Evolutionary conservation across 2,888 invertebrate genomes (phyloP).

Genomic region (Steromphala cineraria): DNA sequence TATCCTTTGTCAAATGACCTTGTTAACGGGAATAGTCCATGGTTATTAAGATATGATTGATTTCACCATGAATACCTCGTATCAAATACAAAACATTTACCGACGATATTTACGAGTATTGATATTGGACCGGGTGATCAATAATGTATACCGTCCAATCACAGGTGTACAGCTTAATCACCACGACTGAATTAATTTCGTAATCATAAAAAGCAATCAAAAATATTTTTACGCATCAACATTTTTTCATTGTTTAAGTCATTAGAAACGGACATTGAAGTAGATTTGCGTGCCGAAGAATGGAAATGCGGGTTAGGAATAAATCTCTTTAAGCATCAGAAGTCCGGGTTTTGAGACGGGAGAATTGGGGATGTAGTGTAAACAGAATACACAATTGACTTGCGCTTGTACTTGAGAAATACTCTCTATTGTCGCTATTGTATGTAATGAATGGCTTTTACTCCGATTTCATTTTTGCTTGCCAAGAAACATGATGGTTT

Average conservation of each 20-base stretch:
- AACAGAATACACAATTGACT: neutral
- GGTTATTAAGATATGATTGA: too few species aligned
- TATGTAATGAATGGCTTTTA: neutral
- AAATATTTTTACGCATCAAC: too few species aligned
- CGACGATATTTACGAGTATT: too few species aligned
- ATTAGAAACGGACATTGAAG: neutral
- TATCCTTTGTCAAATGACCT: too few species aligned
- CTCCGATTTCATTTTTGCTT: neutral
- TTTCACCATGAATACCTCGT: too few species aligned
- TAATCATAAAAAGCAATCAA: too few species aligned
- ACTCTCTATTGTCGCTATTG: neutral
- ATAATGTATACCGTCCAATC: too few species aligned
- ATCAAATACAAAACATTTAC: too few species aligned
- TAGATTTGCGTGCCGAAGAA: neutral
- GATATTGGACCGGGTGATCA: too few species aligned
- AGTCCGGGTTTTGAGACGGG: neutral
- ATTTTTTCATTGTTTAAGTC: neutral
- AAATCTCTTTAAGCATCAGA: neutral
- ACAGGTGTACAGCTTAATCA: too few species aligned
- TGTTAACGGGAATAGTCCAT: too few species aligned
- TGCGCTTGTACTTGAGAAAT: neutral
- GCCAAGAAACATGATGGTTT: constrained; percentile 1
- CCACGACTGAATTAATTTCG: too few species aligned
- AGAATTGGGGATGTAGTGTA: neutral
- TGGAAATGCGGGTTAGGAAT: neutral